Percentiles rank a stretch among this genome's conserved stretches.
phyloP scores from a whole-genome alignment of 92 coral and sea anemone species.

The Epizoanthus illoricatus region DNA sequence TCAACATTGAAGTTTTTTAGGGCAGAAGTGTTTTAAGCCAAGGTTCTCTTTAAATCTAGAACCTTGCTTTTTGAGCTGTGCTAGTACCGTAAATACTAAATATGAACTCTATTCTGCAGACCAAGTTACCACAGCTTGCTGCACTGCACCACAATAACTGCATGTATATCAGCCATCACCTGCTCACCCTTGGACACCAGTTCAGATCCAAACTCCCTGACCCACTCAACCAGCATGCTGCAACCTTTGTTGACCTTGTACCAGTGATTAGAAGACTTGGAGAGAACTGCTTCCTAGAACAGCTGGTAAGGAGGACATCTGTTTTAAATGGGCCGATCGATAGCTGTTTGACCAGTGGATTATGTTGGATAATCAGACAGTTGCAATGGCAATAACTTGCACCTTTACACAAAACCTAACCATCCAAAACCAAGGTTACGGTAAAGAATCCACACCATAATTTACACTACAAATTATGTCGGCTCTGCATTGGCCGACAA shows the following conservation, averaged over 20 bases:
- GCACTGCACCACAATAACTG: slow-evolving; percentile 98
- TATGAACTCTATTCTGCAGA: slow-evolving; percentile 35
- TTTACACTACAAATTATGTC: too few relatives aligned
- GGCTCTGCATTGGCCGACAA: too few relatives aligned
- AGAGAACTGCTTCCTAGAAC: slow-evolving; percentile 92
- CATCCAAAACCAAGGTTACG: too few relatives aligned
- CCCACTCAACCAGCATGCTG: slow-evolving; percentile 84
- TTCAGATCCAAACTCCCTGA: slow-evolving; percentile 88
- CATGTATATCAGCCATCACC: slow-evolving; percentile 93
- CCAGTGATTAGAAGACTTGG: slow-evolving; percentile 88
- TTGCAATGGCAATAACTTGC: too few relatives aligned
- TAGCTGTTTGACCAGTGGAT: neutral
- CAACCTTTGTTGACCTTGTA: slow-evolving; percentile 91
- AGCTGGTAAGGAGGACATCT: slow-evolving; percentile 61
- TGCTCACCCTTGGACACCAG: slow-evolving; percentile 93
- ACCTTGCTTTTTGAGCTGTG: too few relatives aligned
- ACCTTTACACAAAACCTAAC: too few relatives aligned
- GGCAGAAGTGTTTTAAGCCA: too few relatives aligned
- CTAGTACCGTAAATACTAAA: too few relatives aligned
- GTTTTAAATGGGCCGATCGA: neutral
- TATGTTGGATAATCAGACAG: too few relatives aligned
- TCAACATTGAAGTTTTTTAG: too few relatives aligned
- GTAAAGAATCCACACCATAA: too few relatives aligned
- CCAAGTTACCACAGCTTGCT: slow-evolving; percentile 82
- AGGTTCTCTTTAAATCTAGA: too few relatives aligned